phyloP scores from a whole-genome alignment of 2,797 vertebrate genomes.

The Enteromius unitaeniatus region DNA sequence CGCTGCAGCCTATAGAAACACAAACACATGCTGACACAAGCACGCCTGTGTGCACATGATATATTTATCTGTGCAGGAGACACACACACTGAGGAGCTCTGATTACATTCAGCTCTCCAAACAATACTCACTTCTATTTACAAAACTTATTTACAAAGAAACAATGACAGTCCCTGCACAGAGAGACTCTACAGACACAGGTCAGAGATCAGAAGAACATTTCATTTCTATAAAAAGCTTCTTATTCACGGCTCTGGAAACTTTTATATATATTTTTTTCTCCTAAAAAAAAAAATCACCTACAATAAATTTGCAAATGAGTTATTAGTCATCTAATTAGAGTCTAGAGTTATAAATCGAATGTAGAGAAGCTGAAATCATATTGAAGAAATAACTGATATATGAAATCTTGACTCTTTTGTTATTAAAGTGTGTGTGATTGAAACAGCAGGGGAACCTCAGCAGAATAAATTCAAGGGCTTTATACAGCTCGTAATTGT shows the following conservation, averaged over 20 bases:
- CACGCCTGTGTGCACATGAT: not conserved
- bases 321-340: not conserved
- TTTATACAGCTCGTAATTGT: not conserved
- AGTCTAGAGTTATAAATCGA: not conserved
- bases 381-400: not conserved
- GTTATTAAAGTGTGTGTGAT: not conserved
- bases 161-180: not conserved
- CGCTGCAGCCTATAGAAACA: conserved; percentile 79
- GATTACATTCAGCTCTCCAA: not conserved
- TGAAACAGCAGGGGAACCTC: not conserved
- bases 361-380: not conserved
- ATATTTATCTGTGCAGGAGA: not conserved
- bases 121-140: conserved; percentile 8
- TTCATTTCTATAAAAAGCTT: not conserved
- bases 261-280: not conserved
- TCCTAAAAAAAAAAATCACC: not conserved
- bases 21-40: conserved; percentile 26
- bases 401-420: not conserved
- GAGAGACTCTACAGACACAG: not conserved
- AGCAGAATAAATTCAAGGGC: not conserved
- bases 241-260: not conserved
- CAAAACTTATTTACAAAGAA: not conserved
- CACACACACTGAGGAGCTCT: not conserved
- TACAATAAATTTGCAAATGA: not conserved
- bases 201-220: not conserved